Conservation (phyloP, 2,113 vertebrate species). For the Rhabdornis inornatus region DNA sequence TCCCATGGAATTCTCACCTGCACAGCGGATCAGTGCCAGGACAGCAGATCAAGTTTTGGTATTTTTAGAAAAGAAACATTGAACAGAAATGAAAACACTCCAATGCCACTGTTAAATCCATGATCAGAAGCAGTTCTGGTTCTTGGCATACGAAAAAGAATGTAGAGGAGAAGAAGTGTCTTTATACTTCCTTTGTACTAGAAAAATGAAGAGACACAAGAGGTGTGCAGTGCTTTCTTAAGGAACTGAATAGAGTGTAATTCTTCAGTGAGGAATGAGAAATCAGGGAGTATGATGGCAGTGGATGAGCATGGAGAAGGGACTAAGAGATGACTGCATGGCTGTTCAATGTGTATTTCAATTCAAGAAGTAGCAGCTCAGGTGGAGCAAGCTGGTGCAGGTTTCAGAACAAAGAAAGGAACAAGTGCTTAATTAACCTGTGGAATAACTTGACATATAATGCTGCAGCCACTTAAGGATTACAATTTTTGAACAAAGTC, state of each 20-base stretch:
- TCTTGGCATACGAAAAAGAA: not conserved
- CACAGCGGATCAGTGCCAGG: not conserved
- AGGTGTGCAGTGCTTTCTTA: not conserved
- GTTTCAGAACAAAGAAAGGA: not conserved
- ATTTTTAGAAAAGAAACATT: not conserved
- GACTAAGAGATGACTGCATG: not conserved
- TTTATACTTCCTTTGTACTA: too few relatives aligned
- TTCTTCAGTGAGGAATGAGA: not conserved
- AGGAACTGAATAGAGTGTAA: too few relatives aligned
- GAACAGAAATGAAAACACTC: not conserved
- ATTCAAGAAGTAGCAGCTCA: not conserved
- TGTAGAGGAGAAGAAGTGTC: not conserved
- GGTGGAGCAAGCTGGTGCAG: not conserved
- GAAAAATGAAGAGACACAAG: rapidly evolving
- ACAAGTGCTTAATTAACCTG: not conserved
- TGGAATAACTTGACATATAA: not conserved
- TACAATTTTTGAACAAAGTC: not conserved
- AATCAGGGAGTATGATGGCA: not conserved
- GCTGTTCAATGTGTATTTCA: not conserved
- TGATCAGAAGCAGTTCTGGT: not conserved
- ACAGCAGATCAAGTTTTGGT: not conserved
- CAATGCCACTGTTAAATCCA: not conserved
- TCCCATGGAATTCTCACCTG: not conserved
- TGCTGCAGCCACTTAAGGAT: not conserved
- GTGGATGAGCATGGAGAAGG: not conserved